Evolutionary conservation across 2,888 invertebrate genomes (phyloP), one percentile per base, ranked within the genome.

Genomic region (Amaurobius ferox): DNA sequence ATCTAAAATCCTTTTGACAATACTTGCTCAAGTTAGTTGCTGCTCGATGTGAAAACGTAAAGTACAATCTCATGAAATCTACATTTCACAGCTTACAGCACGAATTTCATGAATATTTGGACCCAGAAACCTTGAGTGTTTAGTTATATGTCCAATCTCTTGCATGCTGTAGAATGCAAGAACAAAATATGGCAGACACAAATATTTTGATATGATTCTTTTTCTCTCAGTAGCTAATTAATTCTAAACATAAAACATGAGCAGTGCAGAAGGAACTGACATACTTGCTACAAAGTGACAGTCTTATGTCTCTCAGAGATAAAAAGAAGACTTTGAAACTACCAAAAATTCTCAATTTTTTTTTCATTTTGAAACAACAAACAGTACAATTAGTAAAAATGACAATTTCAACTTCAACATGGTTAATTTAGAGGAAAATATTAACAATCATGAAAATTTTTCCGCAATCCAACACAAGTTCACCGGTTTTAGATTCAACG

Each of bases 121-220:
- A 86, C 86, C 86, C 86, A 76, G 79, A 79, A 86, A 86, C 86
- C 86, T 68, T 70, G 73, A 70, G 64, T 77, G 71, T 35, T 62
- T 61, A 74, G 64, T 71, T 71, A 28, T 40, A 70, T 73, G 76
- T 77, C 32, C 28, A 55, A 28, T 61, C 48, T 77, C 64, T 77
- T 44, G 67, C 28, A 44, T 71, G 48, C 35, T 66, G 55, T 77
- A 85, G 67, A 85, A 77, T 72, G 77, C 83, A 77, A 77, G 83
- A 66, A 77, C 62, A 85, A 85, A 85, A 77, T 72, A 77, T 72
- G 77, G 83, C 79, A 76, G 74, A 76, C 79, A 76, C 79, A 78
- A 79, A 76, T 76, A 26, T 70, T 79, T 39, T 86, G 86, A 86
- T 86, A 86, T 86, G 86, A 64, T 71, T 79, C 48, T 48, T 86